Evolutionary conservation across 1,140 invertebrate species (phyloP).

Genomic region (Musca vetustissima): DNA sequence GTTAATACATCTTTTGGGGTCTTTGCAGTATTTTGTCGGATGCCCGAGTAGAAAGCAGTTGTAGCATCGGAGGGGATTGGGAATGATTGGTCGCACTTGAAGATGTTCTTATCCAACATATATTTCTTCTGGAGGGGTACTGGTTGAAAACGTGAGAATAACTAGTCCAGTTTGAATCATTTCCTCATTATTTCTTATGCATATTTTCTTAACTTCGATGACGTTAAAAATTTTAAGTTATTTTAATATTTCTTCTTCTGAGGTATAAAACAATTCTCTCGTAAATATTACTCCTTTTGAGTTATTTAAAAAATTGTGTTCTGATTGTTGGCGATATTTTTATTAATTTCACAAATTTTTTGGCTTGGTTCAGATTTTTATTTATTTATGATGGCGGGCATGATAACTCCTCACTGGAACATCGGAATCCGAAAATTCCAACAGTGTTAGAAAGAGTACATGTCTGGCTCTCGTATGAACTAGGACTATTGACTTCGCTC

Average conservation of each 20-base stretch:
- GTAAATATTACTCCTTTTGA: neutral
- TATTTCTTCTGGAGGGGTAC: constrained; percentile 2
- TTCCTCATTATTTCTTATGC: constrained; percentile 12
- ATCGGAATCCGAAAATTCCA: too few species aligned
- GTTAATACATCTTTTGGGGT: constrained; percentile 13
- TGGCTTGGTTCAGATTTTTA: neutral
- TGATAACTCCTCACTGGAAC: too few species aligned
- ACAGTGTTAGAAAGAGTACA: too few species aligned
- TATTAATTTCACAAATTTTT: neutral
- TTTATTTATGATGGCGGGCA: too few species aligned
- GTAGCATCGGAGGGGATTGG: constrained; percentile 9
- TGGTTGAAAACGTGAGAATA: constrained; percentile 7
- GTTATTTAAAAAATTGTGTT: neutral
- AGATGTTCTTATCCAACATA: constrained; percentile 21
- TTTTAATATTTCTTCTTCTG: neutral
- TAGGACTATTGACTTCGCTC: too few species aligned
- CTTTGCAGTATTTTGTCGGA: constrained; percentile 15
- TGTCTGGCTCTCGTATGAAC: too few species aligned
- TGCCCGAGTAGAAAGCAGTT: constrained; percentile 28
- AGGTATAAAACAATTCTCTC: neutral
- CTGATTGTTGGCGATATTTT: neutral
- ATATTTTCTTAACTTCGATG: neutral
- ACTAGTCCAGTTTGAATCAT: constrained; percentile 26
- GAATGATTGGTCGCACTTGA: constrained; percentile 28
- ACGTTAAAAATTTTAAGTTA: neutral